A percentile compares a stretch with the other conserved stretches of the same genome.
Conservation (phyloP, 1,140 invertebrate species). For the Musca domestica region DNA sequence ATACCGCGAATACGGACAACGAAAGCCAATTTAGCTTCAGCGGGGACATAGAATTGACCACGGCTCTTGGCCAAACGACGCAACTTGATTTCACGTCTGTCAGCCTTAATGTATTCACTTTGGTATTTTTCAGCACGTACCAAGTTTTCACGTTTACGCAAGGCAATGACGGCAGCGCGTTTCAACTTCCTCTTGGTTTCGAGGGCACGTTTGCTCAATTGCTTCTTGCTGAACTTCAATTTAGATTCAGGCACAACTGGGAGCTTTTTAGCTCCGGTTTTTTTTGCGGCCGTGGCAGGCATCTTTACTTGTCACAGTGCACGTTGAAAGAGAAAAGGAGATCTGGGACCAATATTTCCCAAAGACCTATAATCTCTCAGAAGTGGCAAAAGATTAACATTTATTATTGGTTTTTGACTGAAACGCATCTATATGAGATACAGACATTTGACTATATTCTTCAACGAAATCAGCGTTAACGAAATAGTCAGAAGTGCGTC, state of each 20-base stretch:
- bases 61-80: constrained; percentile 81
- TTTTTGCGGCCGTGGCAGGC: constrained; percentile 51
- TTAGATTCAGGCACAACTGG: constrained; percentile 95
- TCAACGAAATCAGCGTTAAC: too few relatives aligned
- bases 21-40: constrained; percentile 92
- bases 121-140: constrained; percentile 95
- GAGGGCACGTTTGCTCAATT: constrained; percentile 69
- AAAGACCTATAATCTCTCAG: too few relatives aligned
- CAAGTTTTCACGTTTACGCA: constrained; percentile 65
- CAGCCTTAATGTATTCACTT: constrained; percentile 78
- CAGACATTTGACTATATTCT: too few relatives aligned
- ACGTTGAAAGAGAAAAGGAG: constrained; percentile 55
- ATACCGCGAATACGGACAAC: constrained; percentile 97
- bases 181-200: constrained; percentile 56
- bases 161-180: constrained; percentile 41
- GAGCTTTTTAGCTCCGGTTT: constrained; percentile 65
- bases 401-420: too few relatives aligned
- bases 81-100: constrained; percentile 79
- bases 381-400: too few relatives aligned
- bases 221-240: constrained; percentile 87
- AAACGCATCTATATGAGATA: too few relatives aligned
- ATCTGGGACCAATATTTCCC: too few relatives aligned
- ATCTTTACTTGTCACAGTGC: constrained; percentile 53
- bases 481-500: too few relatives aligned
- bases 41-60: constrained; percentile 96